Base-by-base conservation (phyloP, 2,888 invertebrate species). In the Parochlus steinenii region DNA sequence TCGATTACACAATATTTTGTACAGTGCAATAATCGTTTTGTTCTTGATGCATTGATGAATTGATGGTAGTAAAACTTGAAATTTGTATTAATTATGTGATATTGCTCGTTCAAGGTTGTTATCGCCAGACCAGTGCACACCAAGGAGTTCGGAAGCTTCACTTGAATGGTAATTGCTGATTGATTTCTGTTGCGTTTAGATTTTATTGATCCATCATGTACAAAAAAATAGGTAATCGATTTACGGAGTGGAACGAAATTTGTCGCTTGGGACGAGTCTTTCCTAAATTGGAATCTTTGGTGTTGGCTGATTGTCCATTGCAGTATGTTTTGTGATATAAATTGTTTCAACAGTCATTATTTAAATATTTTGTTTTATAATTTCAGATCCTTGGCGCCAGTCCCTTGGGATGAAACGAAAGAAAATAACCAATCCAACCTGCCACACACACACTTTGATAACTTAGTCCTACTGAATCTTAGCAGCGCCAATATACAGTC, bases 231-330 rank as follows among this genome's bases (percentile, higher is more conserved):
- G n/a, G n/a, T 22, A 92, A 90, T 58, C 81, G 74, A 1, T 68
- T 92, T n/a, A 69, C 72, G 44, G 69, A 71, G 45, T 92, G 90
- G 90, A 62, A 63, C 41, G 83, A 89, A 54, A 71, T 92, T 34
- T 71, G 73, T 22, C 81, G 83, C 48, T 59, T 93, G 38, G 90
- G 90, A 3, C 70, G 74, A 47, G 72, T 79, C 5, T 92, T 92
- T 55, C 90, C 92, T 0, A 74, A 72, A 50, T 59, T 93, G 47
- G 81, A 89, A 56, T 76, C 79, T 3, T 60, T 93, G 41, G 74
- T 90, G 35, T 64, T 92, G 33, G 87, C 87, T 33, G 82, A 87
- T 46, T 87, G 87, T 54, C 80, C 83, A 19, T 67, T 89, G 41
- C 73, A 71, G 43, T 53, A 40, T 34, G 10, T 31, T 5, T 1